phyloP scores from a whole-genome alignment of 2,113 vertebrate genomes.

The Microcebus griseorufus region DNA sequence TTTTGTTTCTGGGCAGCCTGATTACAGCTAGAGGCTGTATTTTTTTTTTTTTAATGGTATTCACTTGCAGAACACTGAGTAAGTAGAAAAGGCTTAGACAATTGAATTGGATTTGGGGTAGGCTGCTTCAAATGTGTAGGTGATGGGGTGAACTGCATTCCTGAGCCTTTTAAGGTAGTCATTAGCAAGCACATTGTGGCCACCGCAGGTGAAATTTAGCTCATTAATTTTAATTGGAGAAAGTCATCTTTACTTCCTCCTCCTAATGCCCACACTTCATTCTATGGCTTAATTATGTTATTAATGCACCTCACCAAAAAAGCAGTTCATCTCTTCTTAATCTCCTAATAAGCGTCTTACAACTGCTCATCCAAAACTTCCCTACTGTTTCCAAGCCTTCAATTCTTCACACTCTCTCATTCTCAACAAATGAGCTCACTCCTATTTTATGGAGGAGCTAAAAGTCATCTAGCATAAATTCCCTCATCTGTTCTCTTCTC shows the following conservation, averaged over 20 bases:
- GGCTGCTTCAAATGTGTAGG: neutral
- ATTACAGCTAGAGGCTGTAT: neutral
- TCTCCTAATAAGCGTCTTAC: slow-evolving; percentile 59
- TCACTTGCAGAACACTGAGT: neutral
- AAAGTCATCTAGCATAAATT: neutral
- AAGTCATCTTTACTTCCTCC: slow-evolving; percentile 66
- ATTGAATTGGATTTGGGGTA: neutral
- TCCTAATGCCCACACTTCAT: slow-evolving; percentile 64
- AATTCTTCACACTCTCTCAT: slow-evolving; percentile 7
- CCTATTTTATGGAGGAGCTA: neutral
- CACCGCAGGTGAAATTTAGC: slow-evolving; percentile 43
- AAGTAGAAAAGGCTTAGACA: slow-evolving; percentile 29
- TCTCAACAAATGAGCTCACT: slow-evolving; percentile 55
- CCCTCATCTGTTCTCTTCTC: neutral
- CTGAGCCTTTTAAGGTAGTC: slow-evolving; percentile 39
- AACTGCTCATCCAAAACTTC: slow-evolving; percentile 13
- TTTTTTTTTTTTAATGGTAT: neutral
- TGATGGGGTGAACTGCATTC: neutral
- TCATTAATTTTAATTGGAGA: slow-evolving; percentile 76
- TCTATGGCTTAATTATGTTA: slow-evolving; percentile 62
- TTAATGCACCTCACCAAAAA: slow-evolving; percentile 50
- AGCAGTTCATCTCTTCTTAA: slow-evolving; percentile 54
- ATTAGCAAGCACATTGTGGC: neutral
- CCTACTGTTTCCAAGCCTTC: neutral
- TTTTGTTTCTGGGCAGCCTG: slow-evolving; percentile 19